Conservation (phyloP, 2,113 vertebrate genomes). For the Polyodon spathula region DNA sequence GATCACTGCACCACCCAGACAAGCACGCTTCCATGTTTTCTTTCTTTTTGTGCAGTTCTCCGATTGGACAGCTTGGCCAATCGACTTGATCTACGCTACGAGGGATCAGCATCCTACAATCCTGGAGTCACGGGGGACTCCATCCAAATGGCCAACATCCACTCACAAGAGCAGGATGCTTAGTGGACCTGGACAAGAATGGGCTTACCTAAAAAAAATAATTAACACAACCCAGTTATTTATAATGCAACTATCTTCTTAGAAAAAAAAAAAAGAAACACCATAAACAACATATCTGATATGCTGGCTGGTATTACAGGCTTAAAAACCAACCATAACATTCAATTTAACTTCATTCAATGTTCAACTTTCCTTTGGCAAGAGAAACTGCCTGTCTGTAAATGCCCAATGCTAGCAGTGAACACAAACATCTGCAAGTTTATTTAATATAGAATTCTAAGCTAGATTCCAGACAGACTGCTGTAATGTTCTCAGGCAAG, state of each 20-base stretch:
- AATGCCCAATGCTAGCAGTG: no score
- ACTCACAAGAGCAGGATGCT: conserved; percentile 10
- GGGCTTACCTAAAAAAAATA: background rate
- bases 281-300: background rate
- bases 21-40: background rate
- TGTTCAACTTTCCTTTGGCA: no score
- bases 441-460: no score
- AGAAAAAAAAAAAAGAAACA: background rate
- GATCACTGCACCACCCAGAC: no score
- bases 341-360: no score
- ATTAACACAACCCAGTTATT: background rate
- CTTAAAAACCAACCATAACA: no score
- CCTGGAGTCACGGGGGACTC: background rate
- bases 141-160: background rate
- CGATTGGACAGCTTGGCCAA: conserved; percentile 42
- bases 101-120: conserved; percentile 33
- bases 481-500: no score
- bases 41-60: conserved; percentile 39
- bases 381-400: no score
- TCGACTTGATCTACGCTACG: conserved; percentile 32
- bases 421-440: no score
- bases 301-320: no score
- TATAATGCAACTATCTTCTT: background rate
- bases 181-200: background rate
- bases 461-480: no score